Percentiles rank a stretch among this genome's conserved stretches.
Evolutionary conservation across 2,113 vertebrate genomes (phyloP).

Genomic region (Bostrychus sinensis): DNA sequence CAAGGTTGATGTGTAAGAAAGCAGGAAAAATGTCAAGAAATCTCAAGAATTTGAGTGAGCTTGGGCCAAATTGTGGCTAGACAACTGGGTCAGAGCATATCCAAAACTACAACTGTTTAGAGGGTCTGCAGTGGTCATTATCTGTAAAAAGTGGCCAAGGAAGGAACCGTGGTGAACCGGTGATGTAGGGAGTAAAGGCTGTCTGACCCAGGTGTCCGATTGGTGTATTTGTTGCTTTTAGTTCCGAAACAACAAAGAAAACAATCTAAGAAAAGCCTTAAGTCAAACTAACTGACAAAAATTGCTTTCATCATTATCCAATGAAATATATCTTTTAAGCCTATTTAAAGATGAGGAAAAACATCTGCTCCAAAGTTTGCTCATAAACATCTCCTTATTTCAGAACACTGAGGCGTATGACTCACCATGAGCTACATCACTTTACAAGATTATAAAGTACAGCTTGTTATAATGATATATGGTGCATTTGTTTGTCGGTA

Average conservation of each 20-base stretch:
- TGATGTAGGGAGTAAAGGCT: too few relatives aligned
- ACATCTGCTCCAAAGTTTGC: constrained; percentile 16
- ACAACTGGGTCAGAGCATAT: too few relatives aligned
- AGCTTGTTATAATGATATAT: constrained; percentile 50
- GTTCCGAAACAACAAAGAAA: not conserved
- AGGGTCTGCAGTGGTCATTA: too few relatives aligned
- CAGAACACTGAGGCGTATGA: constrained; percentile 31
- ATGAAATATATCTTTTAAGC: constrained; percentile 27
- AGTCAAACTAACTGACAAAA: constrained; percentile 7
- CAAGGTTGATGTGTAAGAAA: too few relatives aligned
- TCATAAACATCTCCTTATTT: constrained; percentile 20
- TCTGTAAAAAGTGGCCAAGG: too few relatives aligned
- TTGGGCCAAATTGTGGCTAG: too few relatives aligned
- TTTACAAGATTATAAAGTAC: constrained; percentile 51
- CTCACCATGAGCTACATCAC: constrained; percentile 33
- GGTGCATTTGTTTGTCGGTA: constrained; percentile 48
- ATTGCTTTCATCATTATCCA: not conserved
- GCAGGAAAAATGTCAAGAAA: too few relatives aligned
- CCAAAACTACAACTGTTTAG: too few relatives aligned
- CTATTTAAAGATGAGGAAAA: constrained; percentile 18
- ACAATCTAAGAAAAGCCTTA: constrained; percentile 11
- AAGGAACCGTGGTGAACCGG: too few relatives aligned
- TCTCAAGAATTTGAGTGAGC: too few relatives aligned
- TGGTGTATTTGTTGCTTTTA: too few relatives aligned
- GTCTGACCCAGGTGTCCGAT: too few relatives aligned